Evolutionary conservation across 1,140 invertebrate species (phyloP), one percentile per base, ranked within the genome.

Genomic region (Drosophila azteca): DNA sequence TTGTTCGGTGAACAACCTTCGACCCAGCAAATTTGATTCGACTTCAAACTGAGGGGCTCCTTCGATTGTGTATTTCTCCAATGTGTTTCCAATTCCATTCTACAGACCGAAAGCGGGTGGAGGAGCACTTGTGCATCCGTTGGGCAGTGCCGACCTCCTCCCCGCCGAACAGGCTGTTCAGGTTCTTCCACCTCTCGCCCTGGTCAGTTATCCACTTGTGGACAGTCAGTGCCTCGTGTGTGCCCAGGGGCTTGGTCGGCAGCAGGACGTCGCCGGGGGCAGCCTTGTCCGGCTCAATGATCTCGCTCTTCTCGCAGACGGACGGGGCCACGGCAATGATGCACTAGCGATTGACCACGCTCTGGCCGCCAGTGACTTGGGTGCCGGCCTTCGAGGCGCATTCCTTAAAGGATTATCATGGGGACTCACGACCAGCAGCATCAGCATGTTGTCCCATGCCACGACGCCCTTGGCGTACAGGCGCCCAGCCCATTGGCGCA

Each of bases 381-480:
- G 97, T 98, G n/a, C 97, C 98, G 24, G 97, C 98, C 93, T 98
- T 97, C 68, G 97, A 90, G 0, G 98, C 98, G 6, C 96, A 96
- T 93, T 99, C 98, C 74, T 91, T 92, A 24, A 92, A 92, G 24
- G 90, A 92, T 92, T 26, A 99, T 98, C 31, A 99, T 93, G 0
- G 97, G 97, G 75, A 99, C 96, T 97, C 6, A 98, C 96, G 29
- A 96, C 97, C n/a, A 99, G 93, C 49, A 99, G 92, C 98, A 99
- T 99, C 11, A 99, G 93, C 98, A 99, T 99, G 92, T 99, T 99
- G 93, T 99, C 98, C 93, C 98, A 99, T 91, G 99, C 97, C 0
- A 97, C 99, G 11, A 99, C 98, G 71, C 99, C 99, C 98, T 99
- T 99, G 0, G 99, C 98, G 92, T 99, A 99, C 71, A 99, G 92